Conservation (phyloP, 2,888 invertebrate species). For the Drosophila glabriapex region DNA sequence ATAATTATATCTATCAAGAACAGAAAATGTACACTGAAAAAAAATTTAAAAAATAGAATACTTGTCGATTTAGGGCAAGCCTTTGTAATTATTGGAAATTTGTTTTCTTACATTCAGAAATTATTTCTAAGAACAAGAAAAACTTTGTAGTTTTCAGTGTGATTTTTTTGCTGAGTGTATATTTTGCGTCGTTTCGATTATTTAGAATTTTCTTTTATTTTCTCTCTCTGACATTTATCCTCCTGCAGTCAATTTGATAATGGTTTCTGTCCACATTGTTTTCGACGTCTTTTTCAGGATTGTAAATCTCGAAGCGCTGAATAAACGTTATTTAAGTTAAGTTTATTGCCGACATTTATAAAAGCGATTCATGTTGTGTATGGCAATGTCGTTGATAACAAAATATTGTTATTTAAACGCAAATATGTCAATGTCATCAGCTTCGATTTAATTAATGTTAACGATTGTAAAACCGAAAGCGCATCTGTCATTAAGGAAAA, state of each 20-base stretch:
- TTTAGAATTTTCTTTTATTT: not conserved
- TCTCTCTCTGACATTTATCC: not conserved
- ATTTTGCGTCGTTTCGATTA: slow-evolving; percentile 1
- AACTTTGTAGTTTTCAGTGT: not conserved
- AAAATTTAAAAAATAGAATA: not conserved
- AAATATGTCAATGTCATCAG: slow-evolving; percentile 32
- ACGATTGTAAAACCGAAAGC: slow-evolving; percentile 4
- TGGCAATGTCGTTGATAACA: slow-evolving; percentile 22
- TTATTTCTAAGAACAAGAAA: not conserved
- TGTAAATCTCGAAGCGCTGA: slow-evolving; percentile 52
- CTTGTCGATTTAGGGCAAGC: not conserved
- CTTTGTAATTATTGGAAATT: not conserved
- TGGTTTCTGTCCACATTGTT: not conserved
- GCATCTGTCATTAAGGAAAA: slow-evolving; percentile 12
- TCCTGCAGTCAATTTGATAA: slow-evolving; percentile 2
- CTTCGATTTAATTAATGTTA: slow-evolving; percentile 46
- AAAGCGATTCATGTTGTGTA: slow-evolving; percentile 29
- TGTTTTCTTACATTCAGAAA: not conserved
- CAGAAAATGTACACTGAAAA: not conserved
- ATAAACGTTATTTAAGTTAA: slow-evolving; percentile 62
- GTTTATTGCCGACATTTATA: slow-evolving; percentile 65
- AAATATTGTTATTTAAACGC: slow-evolving; percentile 23
- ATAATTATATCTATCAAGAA: not conserved
- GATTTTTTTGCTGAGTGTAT: not conserved
- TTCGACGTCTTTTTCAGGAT: not conserved